These are phyloP conservation scores for Emydura subglobosa DNA, from an alignment of 2,113 vertebrate species.

Conservation along the genomic window DNA sequence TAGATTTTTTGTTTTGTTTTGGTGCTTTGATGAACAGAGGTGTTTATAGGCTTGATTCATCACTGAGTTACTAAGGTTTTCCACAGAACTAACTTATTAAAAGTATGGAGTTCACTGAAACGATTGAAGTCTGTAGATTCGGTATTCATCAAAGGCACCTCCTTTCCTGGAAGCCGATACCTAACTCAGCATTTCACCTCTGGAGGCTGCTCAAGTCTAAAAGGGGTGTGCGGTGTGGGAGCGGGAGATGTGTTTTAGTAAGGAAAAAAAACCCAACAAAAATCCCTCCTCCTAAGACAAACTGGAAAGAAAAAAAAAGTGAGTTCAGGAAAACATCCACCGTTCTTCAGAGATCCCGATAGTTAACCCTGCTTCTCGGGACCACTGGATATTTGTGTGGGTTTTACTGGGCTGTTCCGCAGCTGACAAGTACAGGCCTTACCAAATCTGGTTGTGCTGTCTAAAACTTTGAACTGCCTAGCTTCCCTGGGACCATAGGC, in stretches of 20 bases:
- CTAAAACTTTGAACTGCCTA: conserved; percentile 54
- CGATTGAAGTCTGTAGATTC: conserved; percentile 75
- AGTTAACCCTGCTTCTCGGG: conserved; percentile 58
- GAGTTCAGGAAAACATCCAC: conserved; percentile 33
- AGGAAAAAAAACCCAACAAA: not conserved
- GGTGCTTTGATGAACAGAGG: conserved; percentile 82
- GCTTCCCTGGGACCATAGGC: conserved; percentile 51
- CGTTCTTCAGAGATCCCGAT: not conserved
- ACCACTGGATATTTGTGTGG: conserved; percentile 69
- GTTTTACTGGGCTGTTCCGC: conserved; percentile 4
- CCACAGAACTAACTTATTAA: conserved; percentile 87
- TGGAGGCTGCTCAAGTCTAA: conserved; percentile 27
- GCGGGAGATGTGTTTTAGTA: rapidly evolving
- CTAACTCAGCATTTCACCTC: conserved; percentile 67
- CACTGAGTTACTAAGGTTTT: conserved; percentile 80
- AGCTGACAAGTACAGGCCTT: conserved; percentile 39
- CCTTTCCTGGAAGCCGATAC: not conserved
- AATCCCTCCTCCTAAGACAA: not conserved
- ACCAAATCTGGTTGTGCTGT: conserved; percentile 6
- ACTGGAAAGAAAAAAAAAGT: conserved; percentile 15
- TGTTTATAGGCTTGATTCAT: conserved; percentile 84
- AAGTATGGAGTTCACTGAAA: conserved; percentile 61
- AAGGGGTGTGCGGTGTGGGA: not conserved
- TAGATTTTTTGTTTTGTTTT: conserved; percentile 50
- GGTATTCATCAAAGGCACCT: conserved; percentile 77